Base-by-base conservation (phyloP, 1,140 invertebrate genomes). In the Nixonia krombeini region DNA sequence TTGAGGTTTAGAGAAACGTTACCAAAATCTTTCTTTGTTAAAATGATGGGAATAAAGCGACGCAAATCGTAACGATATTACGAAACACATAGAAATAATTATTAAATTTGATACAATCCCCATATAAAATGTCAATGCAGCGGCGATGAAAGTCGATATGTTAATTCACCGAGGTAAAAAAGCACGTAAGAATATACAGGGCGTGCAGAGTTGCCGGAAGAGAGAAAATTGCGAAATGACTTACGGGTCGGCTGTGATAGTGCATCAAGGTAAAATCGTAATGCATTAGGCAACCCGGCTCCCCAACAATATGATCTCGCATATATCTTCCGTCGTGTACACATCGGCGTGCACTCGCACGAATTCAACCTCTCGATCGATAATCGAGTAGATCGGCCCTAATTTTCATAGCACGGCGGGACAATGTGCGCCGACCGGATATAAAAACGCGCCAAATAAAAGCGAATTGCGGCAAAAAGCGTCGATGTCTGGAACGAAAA, bases 271-370 rank as follows among this genome's bases (percentile, higher is more conserved):
- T 65, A 49, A 55, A 64, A 12, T 59, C 31, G 59, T 67, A 53
- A 67, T 63, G 51, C 55, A 45, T 67, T 67, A 67, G 66, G 68
- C 62, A 71, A 71, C 65, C 63, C 63, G 31, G 53, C 57, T 58
- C 59, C 45, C 49, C 47, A 66, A 66, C 58, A 63, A 72, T 72
- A 67, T 67, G 69, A 72, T 59, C 69, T 59, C 58, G 58, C n/a
- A n/a, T 64, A 67, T 63, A 63, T 67, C 64, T 55, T 66, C 62
- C 56, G 38, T 38, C 58, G 33, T 58, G 50, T 40, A 49, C 7
- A 29, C 16, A 56, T 18, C 15, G 55, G 58, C 62, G 62, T 65
- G 52, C 49, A 57, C 61, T 65, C 42, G 59, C 67, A 70, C 56
- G 67, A 63, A 67, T 66, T 59, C 47, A 52, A 71, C 58, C 63